Percentiles rank a stretch among this genome's conserved stretches.
phyloP scores from a whole-genome alignment of 2,113 vertebrate species.

The Myotis brandtii region DNA sequence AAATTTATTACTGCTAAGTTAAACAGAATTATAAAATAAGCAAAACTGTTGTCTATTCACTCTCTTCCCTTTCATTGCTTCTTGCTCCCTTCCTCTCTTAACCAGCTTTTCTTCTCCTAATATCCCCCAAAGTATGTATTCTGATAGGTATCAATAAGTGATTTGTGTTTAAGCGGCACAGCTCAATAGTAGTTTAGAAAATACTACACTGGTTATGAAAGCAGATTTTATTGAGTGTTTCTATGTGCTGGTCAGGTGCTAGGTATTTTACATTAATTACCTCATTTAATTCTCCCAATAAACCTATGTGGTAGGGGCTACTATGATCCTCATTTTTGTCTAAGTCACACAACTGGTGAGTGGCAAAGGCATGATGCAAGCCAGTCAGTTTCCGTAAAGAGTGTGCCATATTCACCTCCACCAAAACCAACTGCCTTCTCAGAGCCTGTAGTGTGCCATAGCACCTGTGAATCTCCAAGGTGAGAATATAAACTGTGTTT shows the following conservation, averaged over 20 bases:
- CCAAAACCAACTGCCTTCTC: not conserved
- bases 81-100: not conserved
- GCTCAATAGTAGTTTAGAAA: not conserved
- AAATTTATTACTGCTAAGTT: not conserved
- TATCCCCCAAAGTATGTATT: not conserved
- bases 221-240: not conserved
- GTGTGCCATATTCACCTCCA: not conserved
- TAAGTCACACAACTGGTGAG: not conserved
- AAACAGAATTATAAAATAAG: not conserved
- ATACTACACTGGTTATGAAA: not conserved
- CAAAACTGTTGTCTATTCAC: not conserved
- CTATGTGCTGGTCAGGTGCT: not conserved
- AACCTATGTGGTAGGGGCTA: not conserved
- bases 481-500: not conserved
- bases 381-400: not conserved
- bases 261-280: not conserved
- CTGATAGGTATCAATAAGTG: not conserved
- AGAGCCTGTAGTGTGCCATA: not conserved
- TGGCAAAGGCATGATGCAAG: not conserved
- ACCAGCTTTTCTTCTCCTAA: not conserved
- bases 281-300: not conserved
- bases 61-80: not conserved
- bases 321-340: not conserved
- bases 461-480: not conserved
- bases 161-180: not conserved